Conservation (phyloP, 1,140 invertebrate genomes). For the Halyomorpha halys region DNA sequence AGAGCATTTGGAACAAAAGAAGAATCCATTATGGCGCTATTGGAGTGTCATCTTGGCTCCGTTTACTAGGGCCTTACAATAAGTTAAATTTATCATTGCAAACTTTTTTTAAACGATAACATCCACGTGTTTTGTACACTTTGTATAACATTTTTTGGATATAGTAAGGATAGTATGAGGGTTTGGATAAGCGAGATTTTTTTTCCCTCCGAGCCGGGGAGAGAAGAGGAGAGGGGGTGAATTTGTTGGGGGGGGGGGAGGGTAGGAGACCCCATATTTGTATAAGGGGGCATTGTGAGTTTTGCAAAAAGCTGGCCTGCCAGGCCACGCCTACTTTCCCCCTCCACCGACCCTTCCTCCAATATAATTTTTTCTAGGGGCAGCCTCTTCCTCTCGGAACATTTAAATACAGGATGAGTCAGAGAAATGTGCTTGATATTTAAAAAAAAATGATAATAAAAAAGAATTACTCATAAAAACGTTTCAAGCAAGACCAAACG, state of each 20-base stretch:
- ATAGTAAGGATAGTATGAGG: constrained; percentile 17
- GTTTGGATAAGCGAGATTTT: constrained; percentile 3
- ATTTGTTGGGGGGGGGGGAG: constrained; percentile 15
- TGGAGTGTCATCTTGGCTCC: no score
- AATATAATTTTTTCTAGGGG: constrained; percentile 17
- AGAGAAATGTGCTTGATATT: constrained; percentile 16
- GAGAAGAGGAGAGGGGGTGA: not conserved
- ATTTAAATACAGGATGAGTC: constrained; percentile 18
- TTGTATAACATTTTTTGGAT: constrained; percentile 15
- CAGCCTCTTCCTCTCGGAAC: constrained; percentile 13
- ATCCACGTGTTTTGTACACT: constrained; percentile 8
- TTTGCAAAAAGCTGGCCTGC: constrained; percentile 14
- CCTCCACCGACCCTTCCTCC: constrained; percentile 8
- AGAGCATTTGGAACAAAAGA: no score
- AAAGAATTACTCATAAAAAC: not conserved
- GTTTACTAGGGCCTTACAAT: no score
- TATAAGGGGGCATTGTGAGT: constrained; percentile 18
- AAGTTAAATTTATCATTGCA: not conserved
- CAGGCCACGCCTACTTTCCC: not conserved
- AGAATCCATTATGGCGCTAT: no score
- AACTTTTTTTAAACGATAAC: constrained; percentile 1
- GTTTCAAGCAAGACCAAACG: not conserved
- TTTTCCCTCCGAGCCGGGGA: not conserved
- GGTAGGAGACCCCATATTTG: constrained; percentile 12
- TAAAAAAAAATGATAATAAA: constrained; percentile 3